Evolutionary conservation across 1,140 invertebrate species (phyloP), one percentile per base, ranked within the genome.

Genomic region (Daktulosphaira vitifoliae): DNA sequence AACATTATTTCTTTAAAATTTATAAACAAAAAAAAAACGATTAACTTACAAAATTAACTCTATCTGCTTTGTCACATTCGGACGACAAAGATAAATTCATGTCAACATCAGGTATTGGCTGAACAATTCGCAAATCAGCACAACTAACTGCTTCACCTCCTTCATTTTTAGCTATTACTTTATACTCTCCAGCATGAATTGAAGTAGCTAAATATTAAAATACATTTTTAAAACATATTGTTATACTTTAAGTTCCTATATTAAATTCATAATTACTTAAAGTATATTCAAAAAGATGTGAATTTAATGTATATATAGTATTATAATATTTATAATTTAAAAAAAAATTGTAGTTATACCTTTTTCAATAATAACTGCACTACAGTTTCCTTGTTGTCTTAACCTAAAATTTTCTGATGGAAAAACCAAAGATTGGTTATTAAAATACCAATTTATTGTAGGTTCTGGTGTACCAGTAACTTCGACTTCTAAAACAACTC

Each of bases 121-220:
- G 84, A 64, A 85, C 79, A 7, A 89, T 83, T 53, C 85, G 81
- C 68, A 88, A 82, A 73, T 89, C 86, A 6, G 87, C 87, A 66
- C 85, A 83, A 72, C 85, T 86, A 72, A 85, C 82, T 23, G 86
- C 85, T 75, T 88, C 84, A 4, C 87, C 87, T 15, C 84, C 86
- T 38, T 81, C 76, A 75, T 89, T 89, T 1, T 79, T 78, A 5
- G 87, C 87, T 56, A 78, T 77, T 13, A 85, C 85, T 79, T 83
- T 86, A 70, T 86, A 89, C 70, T 84, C 82, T 46, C 87, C 87
- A 56, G 80, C 80, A 70, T 89, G 81, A 39, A 77, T 76, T 23
- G 80, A 76, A 67, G 79, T 76, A 66, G 79, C 84, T 84, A 65
- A 50, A 50, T 25, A 56, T 33, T 11, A 56, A n/a, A 65, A 65